phyloP scores from a whole-genome alignment of 1,140 invertebrate species.

The Eufriesea mexicana region DNA sequence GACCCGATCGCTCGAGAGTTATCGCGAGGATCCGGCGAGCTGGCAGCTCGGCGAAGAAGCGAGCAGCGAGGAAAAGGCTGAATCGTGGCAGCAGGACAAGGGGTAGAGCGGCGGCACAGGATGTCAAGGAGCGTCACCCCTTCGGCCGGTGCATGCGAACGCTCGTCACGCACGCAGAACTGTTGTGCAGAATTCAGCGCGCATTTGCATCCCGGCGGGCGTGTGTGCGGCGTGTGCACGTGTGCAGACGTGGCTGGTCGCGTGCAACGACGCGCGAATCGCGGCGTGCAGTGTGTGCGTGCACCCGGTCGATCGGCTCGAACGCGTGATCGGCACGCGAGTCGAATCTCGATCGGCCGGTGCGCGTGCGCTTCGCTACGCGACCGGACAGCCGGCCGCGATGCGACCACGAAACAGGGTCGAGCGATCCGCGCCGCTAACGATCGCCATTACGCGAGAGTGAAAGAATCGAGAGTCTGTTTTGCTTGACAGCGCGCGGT shows the following conservation, averaged over 20 bases:
- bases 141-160: background rate
- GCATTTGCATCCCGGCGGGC: constrained; percentile 30
- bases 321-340: constrained; percentile 64
- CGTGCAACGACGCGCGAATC: constrained; percentile 55
- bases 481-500: background rate
- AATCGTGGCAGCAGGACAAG: background rate
- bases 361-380: constrained; percentile 52
- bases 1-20: too few relatives aligned
- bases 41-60: too few relatives aligned
- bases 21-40: too few relatives aligned
- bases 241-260: constrained; percentile 46
- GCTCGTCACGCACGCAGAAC: constrained; percentile 23
- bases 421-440: constrained; percentile 48
- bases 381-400: constrained; percentile 9
- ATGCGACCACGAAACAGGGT: constrained; percentile 27
- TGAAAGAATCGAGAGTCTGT: constrained; percentile 53
- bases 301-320: constrained; percentile 47
- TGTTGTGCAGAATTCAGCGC: constrained; percentile 15
- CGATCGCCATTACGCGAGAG: constrained; percentile 61
- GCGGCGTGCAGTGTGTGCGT: constrained; percentile 48
- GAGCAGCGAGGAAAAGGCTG: too few relatives aligned
- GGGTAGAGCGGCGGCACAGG: constrained; percentile 10
- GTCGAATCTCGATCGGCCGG: constrained; percentile 61
- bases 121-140: constrained; percentile 29
- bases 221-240: constrained; percentile 35